phyloP scores from a whole-genome alignment of 2,113 vertebrate genomes.

The Percina caprodes region DNA sequence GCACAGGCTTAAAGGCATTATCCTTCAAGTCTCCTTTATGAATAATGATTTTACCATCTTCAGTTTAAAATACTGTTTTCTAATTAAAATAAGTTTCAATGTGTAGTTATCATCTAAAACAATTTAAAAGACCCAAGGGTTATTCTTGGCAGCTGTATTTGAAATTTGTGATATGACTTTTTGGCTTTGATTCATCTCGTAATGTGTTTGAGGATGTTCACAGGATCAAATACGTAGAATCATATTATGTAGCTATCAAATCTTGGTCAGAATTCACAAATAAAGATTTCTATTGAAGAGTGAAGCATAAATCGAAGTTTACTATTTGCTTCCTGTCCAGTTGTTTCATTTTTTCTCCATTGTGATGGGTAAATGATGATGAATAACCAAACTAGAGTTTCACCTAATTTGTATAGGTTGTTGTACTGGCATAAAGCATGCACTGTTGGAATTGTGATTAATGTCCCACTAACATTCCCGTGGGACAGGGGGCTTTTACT shows the following conservation, averaged over 20 bases:
- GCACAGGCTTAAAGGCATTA: not conserved
- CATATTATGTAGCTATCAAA: not conserved
- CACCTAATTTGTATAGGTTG: not conserved
- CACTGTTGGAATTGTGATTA: constrained; percentile 56
- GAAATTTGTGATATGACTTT: not conserved
- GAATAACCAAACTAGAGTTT: not conserved
- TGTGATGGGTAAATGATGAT: constrained; percentile 8
- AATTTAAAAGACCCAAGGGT: not conserved
- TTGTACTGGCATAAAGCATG: constrained; percentile 6
- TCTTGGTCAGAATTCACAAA: not conserved
- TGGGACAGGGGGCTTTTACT: constrained; percentile 43
- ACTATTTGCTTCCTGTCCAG: not conserved
- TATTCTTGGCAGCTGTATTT: not conserved
- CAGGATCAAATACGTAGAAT: not conserved
- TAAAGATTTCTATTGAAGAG: not conserved
- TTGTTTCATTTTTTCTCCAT: not conserved
- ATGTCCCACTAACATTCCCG: constrained; percentile 43
- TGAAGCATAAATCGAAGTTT: not conserved
- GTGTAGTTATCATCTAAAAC: not conserved
- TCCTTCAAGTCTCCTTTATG: not conserved
- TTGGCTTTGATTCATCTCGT: not conserved
- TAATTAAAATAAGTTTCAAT: not conserved
- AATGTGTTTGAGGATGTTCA: not conserved
- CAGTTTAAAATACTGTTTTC: not conserved
- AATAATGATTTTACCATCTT: not conserved